Conservation (phyloP, 1,140 invertebrate species). For the Drosophila seguyi region DNA sequence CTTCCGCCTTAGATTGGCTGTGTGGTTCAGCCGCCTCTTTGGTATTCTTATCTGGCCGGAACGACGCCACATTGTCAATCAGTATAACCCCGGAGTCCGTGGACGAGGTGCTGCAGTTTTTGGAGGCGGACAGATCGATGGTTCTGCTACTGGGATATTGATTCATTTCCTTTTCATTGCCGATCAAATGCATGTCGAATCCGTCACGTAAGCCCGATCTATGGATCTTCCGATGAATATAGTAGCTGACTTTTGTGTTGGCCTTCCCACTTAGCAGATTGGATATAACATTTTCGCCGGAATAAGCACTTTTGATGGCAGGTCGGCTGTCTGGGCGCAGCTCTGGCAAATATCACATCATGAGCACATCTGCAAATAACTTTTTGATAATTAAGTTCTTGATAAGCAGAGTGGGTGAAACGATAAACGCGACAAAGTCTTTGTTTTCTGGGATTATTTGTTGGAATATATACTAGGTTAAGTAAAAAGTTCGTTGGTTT, state of each 20-base stretch:
- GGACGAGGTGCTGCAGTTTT: conserved; percentile 79
- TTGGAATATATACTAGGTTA: neutral
- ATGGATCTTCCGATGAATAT: neutral
- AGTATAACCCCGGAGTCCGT: conserved; percentile 80
- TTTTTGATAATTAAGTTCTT: conserved; percentile 25
- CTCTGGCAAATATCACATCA: conserved; percentile 65
- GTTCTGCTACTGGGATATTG: conserved; percentile 45
- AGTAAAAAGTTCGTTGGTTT: no score
- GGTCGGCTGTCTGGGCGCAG: conserved; percentile 37
- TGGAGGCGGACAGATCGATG: conserved; percentile 50
- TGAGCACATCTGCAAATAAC: conserved; percentile 61
- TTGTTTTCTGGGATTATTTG: conserved; percentile 3
- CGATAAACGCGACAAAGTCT: conserved; percentile 1
- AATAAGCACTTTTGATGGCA: conserved; percentile 35
- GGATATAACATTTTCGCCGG: conserved; percentile 27
- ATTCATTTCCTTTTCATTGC: conserved; percentile 67
- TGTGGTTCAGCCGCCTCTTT: conserved; percentile 39
- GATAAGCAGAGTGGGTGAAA: conserved; percentile 24
- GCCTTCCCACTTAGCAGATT: conserved; percentile 27
- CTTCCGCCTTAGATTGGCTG: conserved; percentile 23
- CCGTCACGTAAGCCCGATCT: conserved; percentile 10
- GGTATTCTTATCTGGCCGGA: conserved; percentile 38
- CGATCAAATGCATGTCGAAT: conserved; percentile 59
- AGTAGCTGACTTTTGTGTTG: conserved; percentile 21
- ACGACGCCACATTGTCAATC: conserved; percentile 61